Evolutionary conservation across 2,888 invertebrate genomes (phyloP).

Genomic region (Plagodis pulveraria): DNA sequence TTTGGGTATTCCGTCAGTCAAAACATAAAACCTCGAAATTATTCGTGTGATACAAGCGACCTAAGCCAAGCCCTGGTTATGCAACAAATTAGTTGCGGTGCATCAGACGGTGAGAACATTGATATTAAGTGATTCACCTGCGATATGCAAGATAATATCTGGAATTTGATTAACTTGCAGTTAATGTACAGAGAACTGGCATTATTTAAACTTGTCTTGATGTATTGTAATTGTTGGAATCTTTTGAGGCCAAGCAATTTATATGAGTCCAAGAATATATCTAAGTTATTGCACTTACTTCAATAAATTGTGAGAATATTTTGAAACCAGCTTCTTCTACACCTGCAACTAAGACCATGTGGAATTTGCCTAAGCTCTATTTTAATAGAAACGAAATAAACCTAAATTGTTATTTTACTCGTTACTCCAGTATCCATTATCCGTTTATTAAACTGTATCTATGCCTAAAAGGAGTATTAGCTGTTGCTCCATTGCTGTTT

Average conservation of each 20-base stretch:
- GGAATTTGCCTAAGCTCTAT: too few relatives aligned
- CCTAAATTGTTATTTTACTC: too few relatives aligned
- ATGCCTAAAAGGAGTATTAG: too few relatives aligned
- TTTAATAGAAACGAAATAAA: too few relatives aligned
- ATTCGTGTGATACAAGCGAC: slow-evolving; percentile 55
- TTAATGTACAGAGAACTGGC: slow-evolving; percentile 24
- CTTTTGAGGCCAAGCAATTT: slow-evolving; percentile 27
- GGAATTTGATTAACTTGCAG: slow-evolving; percentile 34
- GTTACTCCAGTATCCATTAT: too few relatives aligned
- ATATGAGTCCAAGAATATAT: slow-evolving; percentile 2
- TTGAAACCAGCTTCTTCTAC: too few relatives aligned
- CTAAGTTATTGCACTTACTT: too few relatives aligned
- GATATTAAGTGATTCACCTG: slow-evolving; percentile 52
- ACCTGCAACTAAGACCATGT: too few relatives aligned
- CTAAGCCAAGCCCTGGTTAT: slow-evolving; percentile 60
- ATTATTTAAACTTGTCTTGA: slow-evolving; percentile 25
- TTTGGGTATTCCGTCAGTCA: slow-evolving; percentile 55
- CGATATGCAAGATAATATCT: slow-evolving; percentile 39
- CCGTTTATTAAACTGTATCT: too few relatives aligned
- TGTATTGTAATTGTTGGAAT: slow-evolving; percentile 15
- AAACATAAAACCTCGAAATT: slow-evolving; percentile 59
- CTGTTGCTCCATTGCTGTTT: too few relatives aligned
- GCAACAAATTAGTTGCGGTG: slow-evolving; percentile 58
- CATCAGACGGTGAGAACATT: slow-evolving; percentile 43
- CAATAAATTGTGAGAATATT: too few relatives aligned